Evolutionary conservation across 2,113 vertebrate genomes (phyloP).

Genomic region (Laticauda laticaudata): DNA sequence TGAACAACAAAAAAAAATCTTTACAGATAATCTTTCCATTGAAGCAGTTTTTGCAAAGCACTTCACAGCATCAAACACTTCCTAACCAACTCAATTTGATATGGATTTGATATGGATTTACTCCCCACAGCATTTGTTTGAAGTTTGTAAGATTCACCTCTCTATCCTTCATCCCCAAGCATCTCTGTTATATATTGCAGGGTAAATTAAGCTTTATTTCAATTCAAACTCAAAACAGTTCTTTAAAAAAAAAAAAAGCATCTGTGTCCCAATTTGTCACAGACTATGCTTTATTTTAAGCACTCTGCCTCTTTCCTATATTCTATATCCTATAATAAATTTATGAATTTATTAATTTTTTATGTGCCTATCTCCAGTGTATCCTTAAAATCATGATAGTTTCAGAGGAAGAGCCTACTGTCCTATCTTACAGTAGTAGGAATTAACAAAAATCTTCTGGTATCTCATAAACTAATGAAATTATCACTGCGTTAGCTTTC

Average conservation of each 20-base stretch:
- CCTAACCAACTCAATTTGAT: slow-evolving; percentile 31
- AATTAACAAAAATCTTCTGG: neutral
- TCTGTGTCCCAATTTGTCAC: neutral
- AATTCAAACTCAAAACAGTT: slow-evolving; percentile 8
- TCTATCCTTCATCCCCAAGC: slow-evolving; percentile 26
- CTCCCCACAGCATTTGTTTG: slow-evolving; percentile 40
- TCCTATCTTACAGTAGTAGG: neutral
- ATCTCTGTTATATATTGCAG: slow-evolving; percentile 22
- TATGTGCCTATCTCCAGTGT: neutral
- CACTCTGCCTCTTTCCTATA: neutral
- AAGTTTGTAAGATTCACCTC: slow-evolving; percentile 44
- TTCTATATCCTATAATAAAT: neutral
- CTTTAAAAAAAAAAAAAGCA: slow-evolving; percentile 1
- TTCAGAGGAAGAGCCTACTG: neutral
- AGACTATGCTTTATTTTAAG: neutral
- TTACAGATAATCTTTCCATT: slow-evolving; percentile 26
- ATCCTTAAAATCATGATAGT: neutral
- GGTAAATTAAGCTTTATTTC: slow-evolving; percentile 14
- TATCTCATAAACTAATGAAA: neutral
- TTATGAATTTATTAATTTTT: neutral
- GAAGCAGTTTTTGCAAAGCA: neutral
- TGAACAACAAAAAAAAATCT: slow-evolving; percentile 19
- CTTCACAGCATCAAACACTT: slow-evolving; percentile 52
- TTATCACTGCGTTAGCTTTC: neutral
- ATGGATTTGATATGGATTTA: slow-evolving; percentile 50